phyloP scores from a whole-genome alignment of 2,113 vertebrate species.

The Lynx canadensis region DNA sequence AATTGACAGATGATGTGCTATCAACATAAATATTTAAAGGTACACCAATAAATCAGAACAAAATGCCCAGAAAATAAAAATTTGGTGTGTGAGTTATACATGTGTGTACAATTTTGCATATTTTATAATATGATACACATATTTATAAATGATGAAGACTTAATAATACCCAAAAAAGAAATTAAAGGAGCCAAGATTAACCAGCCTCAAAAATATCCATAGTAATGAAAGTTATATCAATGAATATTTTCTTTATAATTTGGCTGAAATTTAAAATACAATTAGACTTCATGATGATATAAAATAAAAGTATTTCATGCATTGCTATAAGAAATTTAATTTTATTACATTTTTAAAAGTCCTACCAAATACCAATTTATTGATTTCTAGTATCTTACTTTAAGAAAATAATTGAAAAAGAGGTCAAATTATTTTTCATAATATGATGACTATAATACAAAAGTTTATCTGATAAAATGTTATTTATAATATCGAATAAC shows the following conservation, averaged over 20 bases:
- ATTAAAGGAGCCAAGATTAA: not conserved
- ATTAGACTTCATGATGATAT: not conserved
- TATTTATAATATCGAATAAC: not conserved
- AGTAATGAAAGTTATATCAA: not conserved
- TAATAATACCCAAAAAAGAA: not conserved
- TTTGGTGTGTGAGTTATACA: not conserved
- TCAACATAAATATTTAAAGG: not conserved
- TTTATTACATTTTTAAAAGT: not conserved
- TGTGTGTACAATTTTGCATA: not conserved
- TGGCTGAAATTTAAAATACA: not conserved
- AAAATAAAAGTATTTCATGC: not conserved
- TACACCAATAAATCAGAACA: not conserved
- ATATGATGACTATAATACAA: not conserved
- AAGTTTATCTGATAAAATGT: not conserved
- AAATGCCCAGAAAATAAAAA: not conserved
- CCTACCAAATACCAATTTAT: not conserved
- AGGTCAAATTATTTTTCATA: not conserved
- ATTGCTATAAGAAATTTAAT: not conserved
- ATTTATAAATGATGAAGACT: not conserved
- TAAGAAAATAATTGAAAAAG: not conserved
- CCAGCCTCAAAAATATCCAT: not conserved
- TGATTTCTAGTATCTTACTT: not conserved
- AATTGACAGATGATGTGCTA: not conserved
- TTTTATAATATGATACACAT: not conserved
- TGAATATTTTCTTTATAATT: not conserved